Base-by-base conservation (phyloP, 2,888 invertebrate species). In the Pyrgus malvae region DNA sequence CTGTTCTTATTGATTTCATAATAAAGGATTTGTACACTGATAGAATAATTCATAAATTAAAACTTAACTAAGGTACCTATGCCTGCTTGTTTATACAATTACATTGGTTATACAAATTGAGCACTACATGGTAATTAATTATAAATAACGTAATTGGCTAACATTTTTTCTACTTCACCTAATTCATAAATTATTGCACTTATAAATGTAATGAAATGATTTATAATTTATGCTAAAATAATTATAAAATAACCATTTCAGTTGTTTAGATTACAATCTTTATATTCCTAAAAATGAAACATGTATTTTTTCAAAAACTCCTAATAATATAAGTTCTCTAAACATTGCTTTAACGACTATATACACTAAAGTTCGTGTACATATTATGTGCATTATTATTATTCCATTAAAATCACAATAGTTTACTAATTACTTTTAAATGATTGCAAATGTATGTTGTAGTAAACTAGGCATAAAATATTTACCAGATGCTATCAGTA, bases 101-200 rank as follows among this genome's bases (percentile, higher is more conserved):
- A 23, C 23, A 37, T 21, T 9, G 8, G 29, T 29, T 2, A 19
- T 45, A 45, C 17, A 33, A 2, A 45, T 45, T 45, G 45, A 48
- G 38, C 38, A 48, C 48, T 31, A 41, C 9, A 16, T 5, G 11
- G 5, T n/a, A n/a, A n/a, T n/a, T n/a, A n/a, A 16, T 6, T 23
- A 23, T 50, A 41, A 50, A 42, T 50, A 41, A 33, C 6, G n/a
- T 19, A 21, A 42, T 50, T 41, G 31, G 23, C 23, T 33, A 33
- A 23, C n/a, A n/a, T 33, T 31, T 41, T 33, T 41, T 9, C 42
- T 50, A 50, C 0, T 25, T 50, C 33, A 12, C 1, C 21, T 35
- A 50, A 4, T 12, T 42, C 23, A 40, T 14, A 50, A 50, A 42
- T 50, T 35, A 50, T 50, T 50, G 42, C 33, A 42, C 50, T 48